Evolutionary conservation across 37 sponge, comb jelly and placozoan species (phyloP), one percentile per base, ranked within the genome.

Genomic region (Chondrosia reniformis): DNA sequence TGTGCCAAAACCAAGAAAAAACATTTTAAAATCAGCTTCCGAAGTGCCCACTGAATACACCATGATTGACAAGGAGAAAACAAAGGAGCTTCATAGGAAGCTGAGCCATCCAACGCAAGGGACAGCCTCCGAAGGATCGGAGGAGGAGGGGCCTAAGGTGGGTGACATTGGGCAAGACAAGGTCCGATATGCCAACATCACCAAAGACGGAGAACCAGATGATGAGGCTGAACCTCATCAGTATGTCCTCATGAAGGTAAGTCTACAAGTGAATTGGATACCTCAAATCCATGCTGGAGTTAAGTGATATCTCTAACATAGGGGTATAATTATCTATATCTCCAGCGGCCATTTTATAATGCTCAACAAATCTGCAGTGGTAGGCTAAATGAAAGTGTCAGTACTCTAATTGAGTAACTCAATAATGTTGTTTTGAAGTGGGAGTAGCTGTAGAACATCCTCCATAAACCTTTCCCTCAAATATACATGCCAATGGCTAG

Each of bases 231-330:
- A 85, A 67, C 86, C 86, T 45, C 80, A 75, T 27, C 80, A 85
- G 52, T 85, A 85, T 80, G 75, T 77, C 5, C 67, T 79, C 64
- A 85, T 85, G 86, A 85, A 71, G 52, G 86, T 85, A 41, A 67
- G 84, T n/a, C n/a, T n/a, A n/a, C n/a, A n/a, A n/a, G n/a, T n/a
- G n/a, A n/a, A n/a, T n/a, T n/a, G n/a, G n/a, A n/a, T n/a, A n/a
- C n/a, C n/a, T n/a, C n/a, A n/a, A n/a, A n/a, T n/a, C n/a, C n/a
- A n/a, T n/a, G n/a, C n/a, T n/a, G n/a, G n/a, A n/a, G n/a, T n/a
- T n/a, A n/a, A n/a, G n/a, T n/a, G n/a, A n/a, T n/a, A n/a, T n/a
- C n/a, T n/a, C n/a, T n/a, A n/a, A n/a, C n/a, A n/a, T n/a, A n/a
- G n/a, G n/a, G n/a, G n/a, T n/a, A n/a, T n/a, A n/a, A n/a, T n/a